phyloP scores from a whole-genome alignment of 2,888 invertebrate genomes.

The Clitarchus hookeri region DNA sequence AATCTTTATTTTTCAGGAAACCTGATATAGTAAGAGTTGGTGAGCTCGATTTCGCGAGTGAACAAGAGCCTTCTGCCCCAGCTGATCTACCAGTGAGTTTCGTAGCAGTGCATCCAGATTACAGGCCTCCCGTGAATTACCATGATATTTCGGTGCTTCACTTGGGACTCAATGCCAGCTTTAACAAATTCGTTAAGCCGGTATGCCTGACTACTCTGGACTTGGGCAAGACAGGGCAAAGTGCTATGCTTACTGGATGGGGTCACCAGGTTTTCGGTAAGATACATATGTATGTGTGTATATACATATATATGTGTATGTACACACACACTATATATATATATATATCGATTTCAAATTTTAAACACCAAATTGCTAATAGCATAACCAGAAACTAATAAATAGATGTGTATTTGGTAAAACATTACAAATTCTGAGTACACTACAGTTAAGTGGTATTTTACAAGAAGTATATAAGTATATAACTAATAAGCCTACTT shows the following conservation, averaged over 20 bases:
- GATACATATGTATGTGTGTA: no score
- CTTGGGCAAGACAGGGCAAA: background rate
- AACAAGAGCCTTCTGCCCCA: background rate
- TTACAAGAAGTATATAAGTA: no score
- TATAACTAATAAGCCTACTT: no score
- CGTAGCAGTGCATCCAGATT: constrained; percentile 16
- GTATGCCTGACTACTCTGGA: constrained; percentile 20
- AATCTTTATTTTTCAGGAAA: constrained; percentile 34
- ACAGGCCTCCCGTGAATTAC: constrained; percentile 7
- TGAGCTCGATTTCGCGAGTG: constrained; percentile 43
- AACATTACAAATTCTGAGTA: no score
- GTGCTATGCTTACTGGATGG: constrained; percentile 20
- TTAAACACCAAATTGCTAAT: no score
- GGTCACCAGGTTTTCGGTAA: constrained; percentile 3
- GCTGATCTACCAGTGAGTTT: background rate
- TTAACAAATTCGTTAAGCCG: constrained; percentile 10
- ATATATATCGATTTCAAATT: no score
- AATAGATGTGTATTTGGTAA: no score
- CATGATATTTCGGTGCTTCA: constrained; percentile 16
- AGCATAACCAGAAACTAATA: no score
- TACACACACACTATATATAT: no score
- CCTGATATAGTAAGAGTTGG: constrained; percentile 44
- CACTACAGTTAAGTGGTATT: no score
- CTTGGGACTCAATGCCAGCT: background rate
- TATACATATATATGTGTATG: no score